phyloP scores from a whole-genome alignment of 2,797 vertebrate genomes.

The Hozukius guyotensis region DNA sequence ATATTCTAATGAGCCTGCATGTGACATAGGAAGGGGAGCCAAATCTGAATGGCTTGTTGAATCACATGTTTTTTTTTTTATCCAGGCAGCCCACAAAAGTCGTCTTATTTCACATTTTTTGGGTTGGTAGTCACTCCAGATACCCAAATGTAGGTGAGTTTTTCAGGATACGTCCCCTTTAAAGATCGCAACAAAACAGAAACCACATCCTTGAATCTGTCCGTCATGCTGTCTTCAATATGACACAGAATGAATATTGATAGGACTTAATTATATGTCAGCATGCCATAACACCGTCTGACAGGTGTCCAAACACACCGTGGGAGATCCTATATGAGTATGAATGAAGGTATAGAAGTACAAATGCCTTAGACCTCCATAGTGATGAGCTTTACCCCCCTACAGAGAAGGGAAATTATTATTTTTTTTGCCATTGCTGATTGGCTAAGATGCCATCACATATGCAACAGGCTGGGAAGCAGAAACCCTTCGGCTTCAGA shows the following conservation, averaged over 20 bases:
- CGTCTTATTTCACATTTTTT: too few species aligned
- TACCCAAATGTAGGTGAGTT: too few species aligned
- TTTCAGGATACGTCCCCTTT: too few species aligned
- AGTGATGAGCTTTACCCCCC: neutral
- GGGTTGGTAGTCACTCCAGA: too few species aligned
- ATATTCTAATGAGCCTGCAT: too few species aligned
- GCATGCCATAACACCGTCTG: neutral
- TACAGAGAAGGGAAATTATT: neutral
- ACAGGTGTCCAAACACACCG: neutral
- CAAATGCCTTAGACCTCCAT: neutral
- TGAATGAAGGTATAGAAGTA: neutral
- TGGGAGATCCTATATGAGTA: neutral
- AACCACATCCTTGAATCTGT: neutral
- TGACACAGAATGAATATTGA: neutral
- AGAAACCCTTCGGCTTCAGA: neutral
- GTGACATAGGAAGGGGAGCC: too few species aligned
- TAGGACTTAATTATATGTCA: neutral
- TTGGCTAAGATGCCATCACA: neutral
- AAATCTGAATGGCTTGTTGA: too few species aligned
- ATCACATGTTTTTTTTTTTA: too few species aligned
- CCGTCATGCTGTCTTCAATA: too few species aligned
- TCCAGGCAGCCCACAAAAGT: too few species aligned
- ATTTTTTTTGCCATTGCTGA: neutral
- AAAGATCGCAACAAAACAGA: neutral
- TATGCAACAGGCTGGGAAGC: neutral